Base-by-base conservation (phyloP, 2,888 invertebrate genomes). In the Poecilobothrus nobilitatus region DNA sequence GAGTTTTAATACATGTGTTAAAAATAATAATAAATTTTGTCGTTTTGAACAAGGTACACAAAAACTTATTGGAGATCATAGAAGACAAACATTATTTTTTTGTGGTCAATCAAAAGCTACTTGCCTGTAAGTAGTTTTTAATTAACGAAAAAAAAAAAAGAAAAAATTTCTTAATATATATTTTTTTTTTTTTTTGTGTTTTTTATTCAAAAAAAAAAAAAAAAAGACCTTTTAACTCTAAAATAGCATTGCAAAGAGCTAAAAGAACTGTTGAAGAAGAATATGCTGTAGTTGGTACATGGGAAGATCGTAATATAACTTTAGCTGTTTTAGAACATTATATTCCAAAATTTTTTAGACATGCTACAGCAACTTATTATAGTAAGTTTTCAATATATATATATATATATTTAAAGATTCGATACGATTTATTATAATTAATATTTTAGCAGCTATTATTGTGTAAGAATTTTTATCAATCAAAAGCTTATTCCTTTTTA, bases 221-320 rank as follows among this genome's bases (percentile, higher is more conserved):
- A 18, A 84, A 70, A 83, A 91, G 94, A 74, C 93, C 93, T 53
- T 94, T 94, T 81, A 94, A 94, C 79, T 91, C 91, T 1, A 81
- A 86, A 41, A 90, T 89, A 67, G 92, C 94, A 6, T 80, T 94
- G 76, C 91, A 94, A 80, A 86, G 88, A 71, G 94, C 94, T 0
- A 94, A 94, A 81, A 84, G 87, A 64, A 91, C 92, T 8, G 93
- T 94, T 0, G 94, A 94, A 76, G 84, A 89, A 75, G 90, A 94
- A 74, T 95, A 94, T 76, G 90, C 94, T 0, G 94, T 94, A 0
- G 94, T 95, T 1, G 94, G 94, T 1, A 91, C 94, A 5, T 86
- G 94, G 67, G 94, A 94, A 78, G 93, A 94, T 75, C 86, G 94
- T 77, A 94, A 94, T 81, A 87, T 90, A 1, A 94, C 94, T 0